Percentiles rank a stretch among this genome's conserved stretches.
Evolutionary conservation across 2,113 vertebrate genomes (phyloP).

Genomic region (Parotia lawesii): DNA sequence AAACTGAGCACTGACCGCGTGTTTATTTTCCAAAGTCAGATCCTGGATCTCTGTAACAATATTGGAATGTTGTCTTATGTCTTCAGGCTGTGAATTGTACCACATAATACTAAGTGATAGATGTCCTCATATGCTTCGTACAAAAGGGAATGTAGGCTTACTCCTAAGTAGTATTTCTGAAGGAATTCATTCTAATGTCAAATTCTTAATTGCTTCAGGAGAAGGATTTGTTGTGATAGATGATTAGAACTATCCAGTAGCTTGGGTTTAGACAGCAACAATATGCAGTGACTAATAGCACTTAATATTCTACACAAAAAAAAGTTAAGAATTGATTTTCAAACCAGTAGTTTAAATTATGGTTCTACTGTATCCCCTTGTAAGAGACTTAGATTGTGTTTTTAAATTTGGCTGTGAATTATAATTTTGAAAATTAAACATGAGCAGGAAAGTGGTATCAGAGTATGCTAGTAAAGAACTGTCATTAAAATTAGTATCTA

Average conservation of each 20-base stretch:
- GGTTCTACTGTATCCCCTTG: neutral
- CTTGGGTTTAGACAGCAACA: neutral
- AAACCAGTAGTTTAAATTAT: neutral
- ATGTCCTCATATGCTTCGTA: neutral
- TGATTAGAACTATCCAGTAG: neutral
- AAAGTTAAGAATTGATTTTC: neutral
- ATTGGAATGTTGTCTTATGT: neutral
- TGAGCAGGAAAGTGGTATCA: neutral
- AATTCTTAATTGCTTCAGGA: neutral
- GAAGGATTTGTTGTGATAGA: neutral
- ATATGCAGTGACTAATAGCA: neutral
- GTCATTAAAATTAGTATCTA: neutral
- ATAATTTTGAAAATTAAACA: neutral
- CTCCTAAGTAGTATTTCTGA: neutral
- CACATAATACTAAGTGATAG: neutral
- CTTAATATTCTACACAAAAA: neutral
- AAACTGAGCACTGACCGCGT: rapidly evolving
- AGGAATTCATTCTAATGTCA: neutral
- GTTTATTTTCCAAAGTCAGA: neutral
- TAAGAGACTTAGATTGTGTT: neutral
- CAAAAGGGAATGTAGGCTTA: neutral
- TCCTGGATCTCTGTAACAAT: neutral
- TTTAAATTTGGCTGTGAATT: neutral
- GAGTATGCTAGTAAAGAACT: neutral
- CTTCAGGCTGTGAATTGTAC: neutral